Percentiles rank a stretch among this genome's conserved stretches.
These are phyloP conservation scores for Formica aserva DNA, from an alignment of 2,888 invertebrate species.

Conservation along the genomic window DNA sequence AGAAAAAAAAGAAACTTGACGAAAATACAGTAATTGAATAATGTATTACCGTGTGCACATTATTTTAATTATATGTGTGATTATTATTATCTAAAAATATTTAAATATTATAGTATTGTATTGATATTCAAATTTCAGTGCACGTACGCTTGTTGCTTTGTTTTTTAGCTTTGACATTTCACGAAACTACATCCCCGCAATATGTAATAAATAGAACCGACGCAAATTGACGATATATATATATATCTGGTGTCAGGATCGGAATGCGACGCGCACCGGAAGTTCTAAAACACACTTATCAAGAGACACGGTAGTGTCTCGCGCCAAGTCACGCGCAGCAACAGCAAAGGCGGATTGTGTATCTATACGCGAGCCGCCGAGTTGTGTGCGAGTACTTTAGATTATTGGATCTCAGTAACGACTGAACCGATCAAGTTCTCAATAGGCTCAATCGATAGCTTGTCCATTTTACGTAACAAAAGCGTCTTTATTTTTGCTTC, in stretches of 20 bases:
- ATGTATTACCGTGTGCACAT: neutral
- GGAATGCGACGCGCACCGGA: slow-evolving; percentile 67
- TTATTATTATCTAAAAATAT: neutral
- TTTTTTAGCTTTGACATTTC: neutral
- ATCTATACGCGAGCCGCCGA: neutral
- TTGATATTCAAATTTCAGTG: neutral
- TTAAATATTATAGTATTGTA: neutral
- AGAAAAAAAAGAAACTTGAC: neutral
- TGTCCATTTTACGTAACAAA: neutral
- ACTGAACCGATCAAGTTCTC: neutral
- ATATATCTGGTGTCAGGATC: slow-evolving; percentile 58
- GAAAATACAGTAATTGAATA: neutral
- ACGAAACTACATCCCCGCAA: neutral
- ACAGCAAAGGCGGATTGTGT: neutral
- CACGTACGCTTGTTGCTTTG: neutral
- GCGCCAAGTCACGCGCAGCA: neutral
- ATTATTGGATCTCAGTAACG: neutral
- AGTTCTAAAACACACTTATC: slow-evolving; percentile 71
- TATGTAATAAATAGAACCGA: neutral
- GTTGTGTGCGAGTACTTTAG: neutral
- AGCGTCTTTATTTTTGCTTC: neutral
- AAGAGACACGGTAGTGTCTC: neutral
- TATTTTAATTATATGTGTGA: neutral
- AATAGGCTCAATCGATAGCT: neutral
- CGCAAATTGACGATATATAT: slow-evolving; percentile 12